These are phyloP conservation scores for Byasa hedistus DNA, from an alignment of 2,888 invertebrate genomes.

Conservation along the genomic window DNA sequence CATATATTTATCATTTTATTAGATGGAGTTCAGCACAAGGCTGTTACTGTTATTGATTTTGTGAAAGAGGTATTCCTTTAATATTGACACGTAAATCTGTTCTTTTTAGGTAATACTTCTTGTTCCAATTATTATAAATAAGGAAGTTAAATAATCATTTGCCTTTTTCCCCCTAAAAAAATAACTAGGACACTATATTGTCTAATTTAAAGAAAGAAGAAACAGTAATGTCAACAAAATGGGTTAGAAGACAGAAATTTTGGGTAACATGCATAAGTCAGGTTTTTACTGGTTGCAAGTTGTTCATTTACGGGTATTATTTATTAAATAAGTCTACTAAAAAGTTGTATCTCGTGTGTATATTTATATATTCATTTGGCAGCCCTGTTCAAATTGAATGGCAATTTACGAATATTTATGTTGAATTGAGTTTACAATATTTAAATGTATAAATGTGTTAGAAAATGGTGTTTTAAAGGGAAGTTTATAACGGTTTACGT, in stretches of 20 bases:
- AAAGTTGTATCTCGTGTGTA: slow-evolving; percentile 30
- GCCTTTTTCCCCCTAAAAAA: neutral
- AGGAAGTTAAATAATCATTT: neutral
- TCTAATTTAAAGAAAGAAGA: neutral
- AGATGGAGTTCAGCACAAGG: no score
- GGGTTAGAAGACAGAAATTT: neutral
- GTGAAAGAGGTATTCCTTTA: neutral
- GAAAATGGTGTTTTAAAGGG: neutral
- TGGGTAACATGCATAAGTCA: neutral
- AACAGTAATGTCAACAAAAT: neutral
- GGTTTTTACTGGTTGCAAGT: neutral
- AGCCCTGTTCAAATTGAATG: slow-evolving; percentile 57
- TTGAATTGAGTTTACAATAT: slow-evolving; percentile 38
- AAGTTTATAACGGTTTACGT: neutral
- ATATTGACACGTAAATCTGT: neutral
- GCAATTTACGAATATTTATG: slow-evolving; percentile 19
- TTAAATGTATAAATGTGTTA: slow-evolving; percentile 14
- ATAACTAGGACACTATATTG: neutral
- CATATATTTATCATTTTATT: no score
- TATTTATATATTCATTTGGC: slow-evolving; percentile 71
- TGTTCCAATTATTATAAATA: neutral
- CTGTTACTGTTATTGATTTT: no score
- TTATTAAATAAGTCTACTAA: neutral
- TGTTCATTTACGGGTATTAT: neutral
- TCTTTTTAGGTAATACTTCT: neutral